Evolutionary conservation across 1,140 invertebrate species (phyloP).

Genomic region (Tetramorium parvispinum): DNA sequence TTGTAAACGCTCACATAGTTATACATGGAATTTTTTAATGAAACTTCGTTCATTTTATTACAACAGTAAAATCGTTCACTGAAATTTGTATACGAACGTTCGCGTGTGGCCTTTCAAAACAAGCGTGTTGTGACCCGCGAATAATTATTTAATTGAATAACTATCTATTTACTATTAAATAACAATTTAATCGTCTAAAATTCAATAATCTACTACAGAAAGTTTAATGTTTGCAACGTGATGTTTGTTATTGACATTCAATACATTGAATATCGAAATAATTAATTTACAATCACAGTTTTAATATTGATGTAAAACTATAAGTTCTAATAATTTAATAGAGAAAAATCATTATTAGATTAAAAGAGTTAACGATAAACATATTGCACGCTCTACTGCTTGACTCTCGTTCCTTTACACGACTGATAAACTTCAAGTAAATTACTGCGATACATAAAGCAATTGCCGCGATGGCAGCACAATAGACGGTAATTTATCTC

Average conservation of each 20-base stretch:
- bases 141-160: slow-evolving; percentile 23
- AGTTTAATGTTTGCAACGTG: background rate
- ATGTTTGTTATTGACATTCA: background rate
- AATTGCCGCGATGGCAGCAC: slow-evolving; percentile 40
- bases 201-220: slow-evolving; percentile 5
- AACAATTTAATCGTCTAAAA: slow-evolving; percentile 13
- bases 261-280: background rate
- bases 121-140: background rate
- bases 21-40: slow-evolving; percentile 44
- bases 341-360: background rate
- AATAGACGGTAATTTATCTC: slow-evolving; percentile 52
- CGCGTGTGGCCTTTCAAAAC: background rate
- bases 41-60: slow-evolving; percentile 14
- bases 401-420: slow-evolving; percentile 16
- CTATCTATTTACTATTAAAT: slow-evolving; percentile 11
- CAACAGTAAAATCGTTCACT: background rate
- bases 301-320: background rate
- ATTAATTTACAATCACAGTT: background rate
- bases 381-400: background rate
- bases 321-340: background rate
- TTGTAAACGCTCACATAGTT: slow-evolving; percentile 27
- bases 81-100: background rate
- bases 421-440: slow-evolving; percentile 35
- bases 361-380: background rate
- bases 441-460: slow-evolving; percentile 47